Evolutionary conservation across 1,140 invertebrate genomes (phyloP).

Genomic region (Maconellicoccus hirsutus): DNA sequence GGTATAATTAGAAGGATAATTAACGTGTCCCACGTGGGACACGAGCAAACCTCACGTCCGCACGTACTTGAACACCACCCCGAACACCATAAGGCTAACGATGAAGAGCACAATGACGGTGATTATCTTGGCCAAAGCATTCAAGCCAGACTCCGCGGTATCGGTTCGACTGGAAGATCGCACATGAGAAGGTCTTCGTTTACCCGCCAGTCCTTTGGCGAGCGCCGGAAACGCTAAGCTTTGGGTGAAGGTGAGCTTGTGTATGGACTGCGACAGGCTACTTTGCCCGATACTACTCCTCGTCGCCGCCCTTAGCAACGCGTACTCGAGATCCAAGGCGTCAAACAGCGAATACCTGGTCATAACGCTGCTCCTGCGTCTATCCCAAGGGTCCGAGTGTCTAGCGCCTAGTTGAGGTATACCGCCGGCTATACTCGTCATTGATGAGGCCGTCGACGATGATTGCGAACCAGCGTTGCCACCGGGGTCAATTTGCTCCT

Average conservation of each 20-base stretch:
- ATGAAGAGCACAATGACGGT: conserved; percentile 55
- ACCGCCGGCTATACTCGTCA: conserved; percentile 36
- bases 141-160: conserved; percentile 37
- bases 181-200: conserved; percentile 41
- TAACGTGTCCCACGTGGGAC: conserved; percentile 13
- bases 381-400: conserved; percentile 36
- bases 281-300: conserved; percentile 57
- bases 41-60: conserved; percentile 17
- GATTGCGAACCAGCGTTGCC: conserved; percentile 33
- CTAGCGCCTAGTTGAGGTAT: conserved; percentile 34
- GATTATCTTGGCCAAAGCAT: conserved; percentile 35
- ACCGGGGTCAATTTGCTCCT: conserved; percentile 34
- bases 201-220: conserved; percentile 52
- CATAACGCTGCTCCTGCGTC: conserved; percentile 40
- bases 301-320: conserved; percentile 50
- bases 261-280: conserved; percentile 54
- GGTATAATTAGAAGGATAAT: not conserved
- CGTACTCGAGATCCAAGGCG: conserved; percentile 56
- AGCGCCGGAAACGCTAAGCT: conserved; percentile 59
- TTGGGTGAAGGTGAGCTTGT: conserved; percentile 63
- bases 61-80: conserved; percentile 59
- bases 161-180: conserved; percentile 35
- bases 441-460: conserved; percentile 45
- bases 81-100: conserved; percentile 58
- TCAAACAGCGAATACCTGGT: conserved; percentile 53